A percentile compares a stretch with the other conserved stretches of the same genome.
These are phyloP conservation scores for Pseudanteris insignis DNA, from an alignment of 2,888 invertebrate species.

Conservation along the genomic window DNA sequence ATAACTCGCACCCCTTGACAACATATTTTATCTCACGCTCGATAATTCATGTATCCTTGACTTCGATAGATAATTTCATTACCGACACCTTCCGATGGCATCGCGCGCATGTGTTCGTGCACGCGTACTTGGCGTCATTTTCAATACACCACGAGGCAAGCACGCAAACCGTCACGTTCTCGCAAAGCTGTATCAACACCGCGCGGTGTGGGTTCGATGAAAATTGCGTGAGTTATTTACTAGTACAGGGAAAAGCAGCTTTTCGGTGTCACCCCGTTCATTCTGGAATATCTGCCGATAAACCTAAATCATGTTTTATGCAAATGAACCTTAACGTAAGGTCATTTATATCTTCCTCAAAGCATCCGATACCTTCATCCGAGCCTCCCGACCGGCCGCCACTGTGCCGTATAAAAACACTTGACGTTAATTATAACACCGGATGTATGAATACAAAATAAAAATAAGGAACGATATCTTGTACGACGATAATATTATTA, in stretches of 20 bases:
- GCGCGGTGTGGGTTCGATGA: neutral
- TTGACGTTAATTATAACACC: conserved; percentile 31
- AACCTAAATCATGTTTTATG: conserved; percentile 32
- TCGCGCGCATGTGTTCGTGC: conserved; percentile 1
- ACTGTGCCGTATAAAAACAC: no score
- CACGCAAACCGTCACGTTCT: conserved; percentile 9
- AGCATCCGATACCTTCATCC: no score
- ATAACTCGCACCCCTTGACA: conserved; percentile 25
- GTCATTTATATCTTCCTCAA: conserved; percentile 21
- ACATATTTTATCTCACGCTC: conserved; percentile 25
- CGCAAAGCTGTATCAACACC: conserved; percentile 3
- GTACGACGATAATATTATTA: no score
- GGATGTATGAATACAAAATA: no score
- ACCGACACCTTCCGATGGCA: conserved; percentile 26
- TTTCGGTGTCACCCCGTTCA: conserved; percentile 5
- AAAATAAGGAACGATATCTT: no score
- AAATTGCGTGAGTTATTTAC: conserved; percentile 11
- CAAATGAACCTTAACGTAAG: conserved; percentile 24
- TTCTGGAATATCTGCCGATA: conserved; percentile 7
- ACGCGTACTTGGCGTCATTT: conserved; percentile 10
- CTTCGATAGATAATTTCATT: conserved; percentile 41
- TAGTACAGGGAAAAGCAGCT: conserved; percentile 4
- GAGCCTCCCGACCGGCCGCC: no score
- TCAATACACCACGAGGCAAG: conserved; percentile 2
- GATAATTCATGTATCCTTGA: conserved; percentile 38